Base-by-base conservation (phyloP, 2,888 invertebrate genomes). In the Eristalinus sepulchralis region DNA sequence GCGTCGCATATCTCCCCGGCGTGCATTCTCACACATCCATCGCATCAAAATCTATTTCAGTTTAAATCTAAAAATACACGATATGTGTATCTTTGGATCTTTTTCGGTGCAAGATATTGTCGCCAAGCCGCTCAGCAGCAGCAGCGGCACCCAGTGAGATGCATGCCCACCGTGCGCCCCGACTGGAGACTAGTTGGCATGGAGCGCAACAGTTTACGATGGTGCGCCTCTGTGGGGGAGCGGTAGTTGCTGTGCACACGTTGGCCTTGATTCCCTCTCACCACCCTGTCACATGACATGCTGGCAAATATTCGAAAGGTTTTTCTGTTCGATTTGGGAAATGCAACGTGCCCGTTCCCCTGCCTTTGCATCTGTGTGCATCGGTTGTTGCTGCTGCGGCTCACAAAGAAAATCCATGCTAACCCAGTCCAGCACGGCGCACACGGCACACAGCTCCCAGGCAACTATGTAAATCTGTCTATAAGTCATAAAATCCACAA, bases 401-500 rank as follows among this genome's bases (percentile, higher is more conserved):
- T 57, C 24, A 57, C 57, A 57, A 47, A 47, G 47, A 17, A 47
- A 47, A 47, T 17, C 47, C 47, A 47, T n/a, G 47, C 47, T 17
- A 47, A 47, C 17, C 17, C 47, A 17, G 17, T 47, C 17, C 47
- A 71, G 5, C 20, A 57, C 62, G 33, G 63, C 66, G 24, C 10
- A 17, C 39, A 66, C 57, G 0, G 55, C 22, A 33, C 39, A 47
- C 17, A 73, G 78, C 79, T 80, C 53, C 47, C 63, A 63, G n/a
- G 70, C 82, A 79, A 86, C 82, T 71, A 70, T 82, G 86, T 79
- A 79, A 86, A 86, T 86, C 66, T 70, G 71, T 64, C 82, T 73
- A 82, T 85, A 86, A 86, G 82, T 86, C 86, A 86, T 86, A 86
- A 86, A 78, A 78, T 78, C 64, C 75, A 86, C 82, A 75, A 82